phyloP scores from a whole-genome alignment of 2,888 invertebrate genomes.

The Tipula vernalis region DNA sequence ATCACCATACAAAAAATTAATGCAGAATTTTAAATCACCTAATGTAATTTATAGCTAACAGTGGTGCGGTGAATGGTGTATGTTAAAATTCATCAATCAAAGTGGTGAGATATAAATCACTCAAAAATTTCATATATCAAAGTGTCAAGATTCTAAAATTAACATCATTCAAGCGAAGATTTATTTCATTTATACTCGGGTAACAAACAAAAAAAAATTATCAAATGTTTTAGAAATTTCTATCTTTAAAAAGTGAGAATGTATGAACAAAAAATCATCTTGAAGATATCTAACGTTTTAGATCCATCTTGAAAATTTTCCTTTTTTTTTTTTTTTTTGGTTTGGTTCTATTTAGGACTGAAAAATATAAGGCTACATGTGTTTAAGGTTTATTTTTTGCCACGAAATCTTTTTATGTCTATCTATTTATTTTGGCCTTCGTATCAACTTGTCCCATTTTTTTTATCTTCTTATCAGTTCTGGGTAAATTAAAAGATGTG shows the following conservation, averaged over 20 bases:
- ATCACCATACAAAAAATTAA: not conserved
- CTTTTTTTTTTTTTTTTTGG: not conserved
- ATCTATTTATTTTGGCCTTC: too few relatives aligned
- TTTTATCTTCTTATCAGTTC: not conserved
- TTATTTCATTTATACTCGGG: not conserved
- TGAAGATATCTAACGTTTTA: not conserved
- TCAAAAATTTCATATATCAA: slow-evolving; percentile 4
- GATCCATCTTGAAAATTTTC: not conserved
- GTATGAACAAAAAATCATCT: not conserved
- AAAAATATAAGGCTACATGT: not conserved
- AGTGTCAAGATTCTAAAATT: slow-evolving; percentile 4
- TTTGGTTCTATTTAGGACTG: not conserved
- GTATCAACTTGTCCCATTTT: not conserved
- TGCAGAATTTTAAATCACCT: not conserved
- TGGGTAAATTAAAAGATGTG: not conserved
- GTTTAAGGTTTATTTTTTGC: not conserved
- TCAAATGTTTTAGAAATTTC: not conserved
- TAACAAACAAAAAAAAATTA: not conserved
- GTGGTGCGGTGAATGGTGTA: not conserved
- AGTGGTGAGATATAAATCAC: not conserved
- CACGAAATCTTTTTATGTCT: not conserved
- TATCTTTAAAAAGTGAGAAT: not conserved
- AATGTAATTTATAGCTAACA: not conserved
- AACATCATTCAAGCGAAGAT: not conserved
- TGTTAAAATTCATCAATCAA: not conserved